These are phyloP conservation scores for Crossocerus cetratus DNA, from an alignment of 2,888 invertebrate species.

Conservation along the genomic window DNA sequence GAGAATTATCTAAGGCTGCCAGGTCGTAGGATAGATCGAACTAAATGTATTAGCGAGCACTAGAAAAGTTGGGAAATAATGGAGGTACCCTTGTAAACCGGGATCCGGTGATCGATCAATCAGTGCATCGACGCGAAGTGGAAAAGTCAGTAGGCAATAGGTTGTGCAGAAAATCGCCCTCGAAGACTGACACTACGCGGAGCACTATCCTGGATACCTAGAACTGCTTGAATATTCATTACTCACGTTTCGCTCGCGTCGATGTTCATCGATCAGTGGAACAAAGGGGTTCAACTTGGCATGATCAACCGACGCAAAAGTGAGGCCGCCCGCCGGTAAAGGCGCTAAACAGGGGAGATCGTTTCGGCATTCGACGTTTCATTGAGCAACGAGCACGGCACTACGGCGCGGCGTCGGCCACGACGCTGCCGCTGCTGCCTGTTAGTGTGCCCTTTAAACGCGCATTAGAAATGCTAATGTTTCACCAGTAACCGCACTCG, in stretches of 20 bases:
- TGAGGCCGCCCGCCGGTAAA: slow-evolving; percentile 11
- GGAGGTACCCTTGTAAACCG: slow-evolving; percentile 29
- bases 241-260: slow-evolving; percentile 39
- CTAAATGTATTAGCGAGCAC: not conserved
- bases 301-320: slow-evolving; percentile 26
- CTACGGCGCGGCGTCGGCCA: too few species aligned
- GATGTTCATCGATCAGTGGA: slow-evolving; percentile 43
- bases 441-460: not conserved
- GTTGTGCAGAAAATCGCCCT: slow-evolving; percentile 23
- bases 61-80: slow-evolving; percentile 30
- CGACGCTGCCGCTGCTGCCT: too few species aligned
- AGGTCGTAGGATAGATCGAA: too few species aligned
- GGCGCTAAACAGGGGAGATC: not conserved
- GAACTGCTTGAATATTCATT: slow-evolving; percentile 48
- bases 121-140: slow-evolving; percentile 23
- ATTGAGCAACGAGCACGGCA: not conserved
- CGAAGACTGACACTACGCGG: slow-evolving; percentile 46
- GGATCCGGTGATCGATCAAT: slow-evolving; percentile 48
- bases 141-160: slow-evolving; percentile 32
- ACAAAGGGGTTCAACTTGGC: slow-evolving; percentile 14
- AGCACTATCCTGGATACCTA: slow-evolving; percentile 49
- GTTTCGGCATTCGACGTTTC: not conserved
- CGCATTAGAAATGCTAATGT: slow-evolving; percentile 4
- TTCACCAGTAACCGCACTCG: slow-evolving; percentile 1
- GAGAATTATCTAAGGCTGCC: too few species aligned